Percentiles rank a stretch among this genome's conserved stretches.
phyloP scores from a whole-genome alignment of 2,888 invertebrate species.

The Hypena proboscidalis region DNA sequence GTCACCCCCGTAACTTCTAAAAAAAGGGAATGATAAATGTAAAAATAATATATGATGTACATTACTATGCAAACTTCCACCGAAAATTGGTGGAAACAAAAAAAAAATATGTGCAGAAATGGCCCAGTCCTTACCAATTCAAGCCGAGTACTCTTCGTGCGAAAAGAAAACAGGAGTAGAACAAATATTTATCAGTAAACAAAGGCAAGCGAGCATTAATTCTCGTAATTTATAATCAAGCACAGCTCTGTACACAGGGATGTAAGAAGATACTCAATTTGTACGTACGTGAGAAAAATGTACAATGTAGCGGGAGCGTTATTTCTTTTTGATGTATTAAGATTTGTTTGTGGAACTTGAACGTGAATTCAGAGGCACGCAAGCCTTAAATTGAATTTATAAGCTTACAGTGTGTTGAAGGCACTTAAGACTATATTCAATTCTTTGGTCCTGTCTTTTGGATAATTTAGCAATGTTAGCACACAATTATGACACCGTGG shows the following conservation, averaged over 20 bases:
- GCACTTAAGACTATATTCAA: too few relatives aligned
- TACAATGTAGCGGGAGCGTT: slow-evolving; percentile 9
- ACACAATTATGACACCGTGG: too few relatives aligned
- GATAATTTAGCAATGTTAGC: too few relatives aligned
- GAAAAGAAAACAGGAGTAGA: slow-evolving; percentile 30
- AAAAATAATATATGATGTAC: too few relatives aligned
- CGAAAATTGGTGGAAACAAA: too few relatives aligned
- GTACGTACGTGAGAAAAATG: slow-evolving; percentile 37
- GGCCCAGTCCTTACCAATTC: slow-evolving; percentile 11
- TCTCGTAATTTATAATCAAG: slow-evolving; percentile 55
- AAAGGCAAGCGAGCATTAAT: slow-evolving; percentile 55
- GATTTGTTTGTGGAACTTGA: slow-evolving; percentile 2
- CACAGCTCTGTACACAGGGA: slow-evolving; percentile 32
- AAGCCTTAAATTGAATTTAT: too few relatives aligned
- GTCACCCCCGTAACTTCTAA: too few relatives aligned
- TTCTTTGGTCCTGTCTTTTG: too few relatives aligned
- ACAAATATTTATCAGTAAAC: slow-evolving; percentile 43
- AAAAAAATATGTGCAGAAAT: slow-evolving; percentile 9
- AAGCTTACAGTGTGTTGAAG: too few relatives aligned
- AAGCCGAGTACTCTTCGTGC: slow-evolving; percentile 11
- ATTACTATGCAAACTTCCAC: too few relatives aligned
- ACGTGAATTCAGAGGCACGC: too few relatives aligned
- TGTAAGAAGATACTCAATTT: slow-evolving; percentile 41
- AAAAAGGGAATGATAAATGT: too few relatives aligned
- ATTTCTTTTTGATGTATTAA: slow-evolving; percentile 18